Percentiles rank a stretch among this genome's conserved stretches.
Evolutionary conservation across 1,140 invertebrate species (phyloP).

Genomic region (Tetramorium alpestre): DNA sequence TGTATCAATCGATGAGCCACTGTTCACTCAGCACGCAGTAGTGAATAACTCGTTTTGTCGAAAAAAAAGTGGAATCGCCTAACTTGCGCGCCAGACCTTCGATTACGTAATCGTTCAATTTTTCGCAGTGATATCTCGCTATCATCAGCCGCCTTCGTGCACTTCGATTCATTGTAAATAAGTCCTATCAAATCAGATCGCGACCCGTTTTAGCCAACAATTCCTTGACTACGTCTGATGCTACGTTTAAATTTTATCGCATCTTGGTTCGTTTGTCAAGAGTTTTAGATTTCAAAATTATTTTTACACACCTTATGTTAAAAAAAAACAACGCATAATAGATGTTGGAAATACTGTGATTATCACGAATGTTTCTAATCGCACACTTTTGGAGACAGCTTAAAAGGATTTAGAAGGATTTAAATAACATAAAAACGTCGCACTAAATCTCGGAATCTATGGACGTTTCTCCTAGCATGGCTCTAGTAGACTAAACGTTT

Average conservation of each 20-base stretch:
- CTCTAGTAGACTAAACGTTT: not conserved
- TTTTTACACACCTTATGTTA: not conserved
- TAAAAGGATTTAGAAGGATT: not conserved
- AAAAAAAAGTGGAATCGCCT: conserved; percentile 20
- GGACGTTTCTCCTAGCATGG: not conserved
- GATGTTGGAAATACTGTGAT: not conserved
- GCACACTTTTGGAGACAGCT: not conserved
- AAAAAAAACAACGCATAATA: not conserved
- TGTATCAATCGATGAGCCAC: not conserved
- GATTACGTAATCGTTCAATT: conserved; percentile 47
- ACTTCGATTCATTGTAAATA: conserved; percentile 20
- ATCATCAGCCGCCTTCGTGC: conserved; percentile 6
- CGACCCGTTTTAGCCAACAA: not conserved
- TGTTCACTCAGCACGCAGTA: not conserved
- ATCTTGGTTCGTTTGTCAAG: not conserved
- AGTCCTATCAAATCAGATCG: conserved; percentile 19
- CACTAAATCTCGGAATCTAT: not conserved
- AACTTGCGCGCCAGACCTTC: conserved; percentile 12
- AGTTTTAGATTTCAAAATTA: not conserved
- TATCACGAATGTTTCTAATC: not conserved
- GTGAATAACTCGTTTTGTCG: conserved; percentile 33
- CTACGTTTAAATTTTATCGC: not conserved
- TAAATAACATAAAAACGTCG: not conserved
- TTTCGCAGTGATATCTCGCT: conserved; percentile 42
- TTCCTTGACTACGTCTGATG: too few species aligned